phyloP scores from a whole-genome alignment of 2,113 vertebrate genomes.

The Carassius gibelio region DNA sequence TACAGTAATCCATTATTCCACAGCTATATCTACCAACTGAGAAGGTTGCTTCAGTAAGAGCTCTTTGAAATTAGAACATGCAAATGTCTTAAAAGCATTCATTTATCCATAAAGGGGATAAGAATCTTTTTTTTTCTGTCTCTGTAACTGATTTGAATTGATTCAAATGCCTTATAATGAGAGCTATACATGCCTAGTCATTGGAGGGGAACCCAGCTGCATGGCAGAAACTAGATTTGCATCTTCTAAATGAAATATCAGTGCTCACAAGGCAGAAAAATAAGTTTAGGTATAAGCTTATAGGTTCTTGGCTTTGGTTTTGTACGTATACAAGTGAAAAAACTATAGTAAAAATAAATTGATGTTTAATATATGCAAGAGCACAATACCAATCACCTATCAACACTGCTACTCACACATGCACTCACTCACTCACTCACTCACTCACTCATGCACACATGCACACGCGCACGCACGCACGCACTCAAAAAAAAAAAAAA shows the following conservation, averaged over 20 bases:
- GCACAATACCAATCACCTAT: too few species aligned
- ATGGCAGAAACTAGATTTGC: not conserved
- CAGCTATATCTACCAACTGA: not conserved
- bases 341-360: not conserved
- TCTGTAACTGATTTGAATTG: conserved; percentile 3
- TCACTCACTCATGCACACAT: too few species aligned
- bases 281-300: not conserved
- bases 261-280: not conserved
- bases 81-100: conserved; percentile 19
- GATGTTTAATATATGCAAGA: not conserved
- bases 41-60: conserved; percentile 6
- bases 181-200: not conserved
- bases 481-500: too few species aligned
- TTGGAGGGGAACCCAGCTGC: not conserved
- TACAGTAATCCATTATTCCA: conserved; percentile 29
- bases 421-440: too few species aligned
- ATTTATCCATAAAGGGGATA: conserved; percentile 17
- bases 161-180: conserved; percentile 4
- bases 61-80: conserved; percentile 20
- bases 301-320: not conserved
- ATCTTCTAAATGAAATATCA: not conserved
- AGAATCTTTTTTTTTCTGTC: conserved; percentile 3
- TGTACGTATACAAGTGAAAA: not conserved
- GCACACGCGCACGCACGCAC: too few species aligned
- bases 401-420: too few species aligned